Base-by-base conservation (phyloP, 2,888 invertebrate species). In the Cephonodes hylas region DNA sequence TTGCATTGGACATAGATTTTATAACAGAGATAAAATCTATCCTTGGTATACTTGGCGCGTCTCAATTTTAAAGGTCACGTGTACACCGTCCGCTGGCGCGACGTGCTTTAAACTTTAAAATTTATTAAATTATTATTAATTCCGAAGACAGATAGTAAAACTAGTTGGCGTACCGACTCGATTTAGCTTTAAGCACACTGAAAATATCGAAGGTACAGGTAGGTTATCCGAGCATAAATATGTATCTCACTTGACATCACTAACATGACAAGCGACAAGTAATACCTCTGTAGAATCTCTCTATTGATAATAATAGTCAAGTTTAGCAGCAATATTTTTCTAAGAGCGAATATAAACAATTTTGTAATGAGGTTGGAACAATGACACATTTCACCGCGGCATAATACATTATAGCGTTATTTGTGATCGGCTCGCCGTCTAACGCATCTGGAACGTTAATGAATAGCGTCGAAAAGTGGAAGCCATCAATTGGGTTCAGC, bases 371-470 rank as follows among this genome's bases (percentile, higher is more conserved):
- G 46, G 5, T 0, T n/a, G 25, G 23, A 25, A 20, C 3, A 25
- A 13, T 25, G 25, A 23, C 46, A 22, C 46, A 23, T 46, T 46
- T 25, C 25, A 25, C 23, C 23, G 46, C n/a, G 10, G 23, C 23
- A n/a, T 6, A 25, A 25, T 25, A 8, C n/a, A n/a, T n/a, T 23
- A 46, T 23, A 23, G 46, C n/a, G 46, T 13, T 46, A 46, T 46
- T 46, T 46, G 25, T 46, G 46, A 46, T 46, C 23, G 46, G 20
- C 23, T 46, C 46, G n/a, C 23, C 25, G 46, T 25, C 60, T 34
- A 10, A 6, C 23, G 42, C 60, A 65, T 65, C 66, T 62, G 25
- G 46, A 23, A 46, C 46, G 25, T 6, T 46, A 46, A 46, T 46
- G 46, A 46, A 46, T 23, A 25, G 23, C 46, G 46, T 2, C 20